These are phyloP conservation scores for Sussaba pulchella DNA, from an alignment of 2,888 invertebrate genomes.

Conservation along the genomic window DNA sequence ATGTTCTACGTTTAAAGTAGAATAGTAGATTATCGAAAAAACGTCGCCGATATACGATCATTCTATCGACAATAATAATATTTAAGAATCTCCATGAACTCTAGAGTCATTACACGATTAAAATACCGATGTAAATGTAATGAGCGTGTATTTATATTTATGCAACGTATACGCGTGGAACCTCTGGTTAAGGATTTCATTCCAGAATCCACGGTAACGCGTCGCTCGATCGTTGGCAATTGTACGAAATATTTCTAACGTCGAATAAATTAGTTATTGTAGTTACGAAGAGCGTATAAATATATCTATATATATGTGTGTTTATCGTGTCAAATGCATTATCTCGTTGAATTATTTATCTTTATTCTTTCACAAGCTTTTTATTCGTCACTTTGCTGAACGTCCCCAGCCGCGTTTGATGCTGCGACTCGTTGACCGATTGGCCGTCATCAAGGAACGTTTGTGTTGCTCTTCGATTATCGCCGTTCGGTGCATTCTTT, in stretches of 20 bases:
- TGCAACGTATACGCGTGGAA: conserved; percentile 14
- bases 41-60: conserved; percentile 76
- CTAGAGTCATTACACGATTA: no score
- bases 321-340: not conserved
- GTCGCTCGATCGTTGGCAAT: conserved; percentile 36
- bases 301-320: conserved; percentile 19
- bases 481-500: conserved; percentile 81
- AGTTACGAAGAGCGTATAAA: conserved; percentile 28
- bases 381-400: conserved; percentile 21
- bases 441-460: conserved; percentile 67
- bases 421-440: conserved; percentile 35
- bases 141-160: conserved; percentile 26
- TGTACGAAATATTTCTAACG: conserved; percentile 61
- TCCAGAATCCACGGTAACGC: not conserved
- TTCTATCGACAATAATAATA: conserved; percentile 83
- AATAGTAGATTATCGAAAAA: conserved; percentile 38
- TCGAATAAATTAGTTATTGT: conserved; percentile 53
- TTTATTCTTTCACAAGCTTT: not conserved
- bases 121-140: no score
- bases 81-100: conserved; percentile 81
- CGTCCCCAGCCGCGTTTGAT: conserved; percentile 20
- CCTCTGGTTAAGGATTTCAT: conserved; percentile 24
- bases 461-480: conserved; percentile 81
- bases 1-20: conserved; percentile 72
- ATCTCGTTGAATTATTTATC: no score